Base-by-base conservation (phyloP, 2,888 invertebrate genomes). In the Salpingus planirostris region DNA sequence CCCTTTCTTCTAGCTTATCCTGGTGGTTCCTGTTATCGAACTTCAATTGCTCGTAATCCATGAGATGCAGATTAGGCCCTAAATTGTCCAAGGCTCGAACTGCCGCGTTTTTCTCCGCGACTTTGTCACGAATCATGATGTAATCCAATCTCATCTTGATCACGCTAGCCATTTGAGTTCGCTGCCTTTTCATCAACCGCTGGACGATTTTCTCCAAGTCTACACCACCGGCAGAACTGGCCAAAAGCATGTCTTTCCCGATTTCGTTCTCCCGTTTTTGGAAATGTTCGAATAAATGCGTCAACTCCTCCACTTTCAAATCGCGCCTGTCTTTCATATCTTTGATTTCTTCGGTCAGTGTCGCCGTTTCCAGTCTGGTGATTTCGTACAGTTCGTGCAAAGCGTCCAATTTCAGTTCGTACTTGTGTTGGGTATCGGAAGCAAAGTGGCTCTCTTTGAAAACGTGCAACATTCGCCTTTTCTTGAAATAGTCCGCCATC, bases 41-140 rank as follows among this genome's bases (percentile, higher is more conserved):
- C 50, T 68, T 67, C 35, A 71, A 50, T 48, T 70, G 70, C 51
- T 70, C 69, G 55, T 67, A 71, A 49, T 71, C 69, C 33, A 69
- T 66, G 33, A 70, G 47, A 34, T 67, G 66, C 21, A 67, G 55
- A 30, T 65, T 65, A 21, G 65, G 68, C 2, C 66, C 67, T 18
- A 70, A 52, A 33, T 64, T 64, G 43, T 70, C 69, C 31, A 57
- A 33, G 3, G 41, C 44, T 18, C 49, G 43, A 7, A 57, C 37
- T n/a, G 44, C 44, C 1, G 27, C 34, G 24, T 54, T 48, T 29
- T 54, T 54, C 22, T 51, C 52, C 2, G 35, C 34, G 1, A 57
- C 47, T 7, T 33, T 42, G 29, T 59, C 48, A 11, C 55, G 41
- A 13, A 55, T 34, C 36, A 50, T 53, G 13, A 60, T 58, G 31